Base-by-base conservation (phyloP, 2,113 vertebrate species). In the Silurus glanis region DNA sequence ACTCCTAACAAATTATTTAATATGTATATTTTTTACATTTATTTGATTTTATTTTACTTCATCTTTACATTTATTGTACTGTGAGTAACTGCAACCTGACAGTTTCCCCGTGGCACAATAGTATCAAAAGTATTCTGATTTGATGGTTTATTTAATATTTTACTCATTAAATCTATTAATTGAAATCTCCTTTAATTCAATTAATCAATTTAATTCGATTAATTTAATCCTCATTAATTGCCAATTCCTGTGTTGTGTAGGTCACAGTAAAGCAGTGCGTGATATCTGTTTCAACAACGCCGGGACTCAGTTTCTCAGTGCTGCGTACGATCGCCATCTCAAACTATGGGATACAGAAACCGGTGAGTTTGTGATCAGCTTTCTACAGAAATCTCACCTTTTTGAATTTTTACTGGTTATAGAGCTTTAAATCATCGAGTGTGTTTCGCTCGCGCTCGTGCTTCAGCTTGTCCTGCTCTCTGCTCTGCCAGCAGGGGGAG, bases 301-400 rank as follows among this genome's bases (percentile, higher is more conserved):
- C 0, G 98, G 98, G 4, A 97, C 96, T 5, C 95, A 91, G 89
- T 99, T 99, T 91, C 97, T 99, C 82, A 99, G 97, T 10, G 98
- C 98, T 13, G 98, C 95, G 0, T 99, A 99, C 51, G 98, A 99
- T 90, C 96, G 98, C 51, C 97, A 98, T 88, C 95, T 99, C n/a
- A 99, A 99, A 89, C 96, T 99, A 66, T 99, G 98, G 98, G 98
- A 99, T 93, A 94, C 97, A 0, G 98, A 99, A 91, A 99, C 98
- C 92, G 98, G 98, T 99, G 92, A 28, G 93, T 49, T 64, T 47
- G 21, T 47, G 28, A 45, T 17, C 13, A 23, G 28, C 12, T 9
- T 21, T 21, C n/a, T 9, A 64, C 23, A 0, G 62, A 64, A 23
- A 64, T 25, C 9, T 64, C 12, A 64, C 37, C 37, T 37, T 37